These are phyloP conservation scores for Ammodytes dubius DNA, from an alignment of 2,113 vertebrate species.

Conservation along the genomic window DNA sequence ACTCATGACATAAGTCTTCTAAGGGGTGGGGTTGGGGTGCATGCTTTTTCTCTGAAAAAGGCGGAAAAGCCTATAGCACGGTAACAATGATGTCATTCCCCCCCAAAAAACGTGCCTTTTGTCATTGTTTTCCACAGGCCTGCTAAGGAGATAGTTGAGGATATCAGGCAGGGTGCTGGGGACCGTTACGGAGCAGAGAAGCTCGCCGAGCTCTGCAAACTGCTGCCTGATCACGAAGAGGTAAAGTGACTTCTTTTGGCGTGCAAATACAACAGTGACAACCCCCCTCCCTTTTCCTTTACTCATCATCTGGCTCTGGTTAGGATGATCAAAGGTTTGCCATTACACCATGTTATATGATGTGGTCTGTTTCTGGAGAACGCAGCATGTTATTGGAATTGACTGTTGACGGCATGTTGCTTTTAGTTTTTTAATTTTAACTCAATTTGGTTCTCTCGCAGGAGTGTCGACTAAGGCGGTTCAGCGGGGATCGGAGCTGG, in stretches of 20 bases:
- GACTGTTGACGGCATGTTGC: conserved; percentile 40
- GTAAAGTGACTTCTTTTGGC: conserved; percentile 65
- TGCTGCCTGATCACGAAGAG: conserved; percentile 86
- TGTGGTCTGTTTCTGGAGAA: conserved; percentile 60
- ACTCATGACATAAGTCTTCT: background rate
- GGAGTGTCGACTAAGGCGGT: conserved; percentile 82
- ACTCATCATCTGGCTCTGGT: conserved; percentile 71
- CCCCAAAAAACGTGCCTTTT: background rate
- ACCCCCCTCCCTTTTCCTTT: conserved; percentile 9
- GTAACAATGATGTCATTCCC: conserved; percentile 57
- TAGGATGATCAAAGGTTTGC: conserved; percentile 74
- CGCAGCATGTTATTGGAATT: conserved; percentile 52
- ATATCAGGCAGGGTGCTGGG: conserved; percentile 81
- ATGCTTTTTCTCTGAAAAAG: background rate
- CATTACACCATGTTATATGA: conserved; percentile 62
- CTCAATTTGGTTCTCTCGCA: conserved; percentile 66
- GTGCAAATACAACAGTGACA: conserved; percentile 39
- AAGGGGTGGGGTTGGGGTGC: background rate
- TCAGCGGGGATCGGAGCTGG: conserved; percentile 78
- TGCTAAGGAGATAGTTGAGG: conserved; percentile 83
- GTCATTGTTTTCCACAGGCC: conserved; percentile 71
- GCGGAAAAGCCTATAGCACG: background rate
- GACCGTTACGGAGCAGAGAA: conserved; percentile 84
- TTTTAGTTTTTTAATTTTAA: conserved; percentile 30
- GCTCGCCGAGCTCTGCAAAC: conserved; percentile 84